phyloP scores from a whole-genome alignment of 1,140 invertebrate species.

The Anoplolepis gracilipes region DNA sequence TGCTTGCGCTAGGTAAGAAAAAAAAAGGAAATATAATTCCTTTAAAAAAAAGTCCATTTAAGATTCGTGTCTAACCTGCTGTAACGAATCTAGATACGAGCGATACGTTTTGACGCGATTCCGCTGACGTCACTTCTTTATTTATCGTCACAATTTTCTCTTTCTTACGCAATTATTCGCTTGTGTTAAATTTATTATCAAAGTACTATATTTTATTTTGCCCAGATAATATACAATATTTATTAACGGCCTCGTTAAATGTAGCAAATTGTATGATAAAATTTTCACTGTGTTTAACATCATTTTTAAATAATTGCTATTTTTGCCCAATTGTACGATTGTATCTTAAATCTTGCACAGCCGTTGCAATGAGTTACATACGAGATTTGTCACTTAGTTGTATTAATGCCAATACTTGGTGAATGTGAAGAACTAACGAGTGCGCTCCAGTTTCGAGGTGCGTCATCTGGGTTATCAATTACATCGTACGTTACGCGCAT shows the following conservation, averaged over 20 bases:
- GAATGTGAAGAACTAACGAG: constrained; percentile 70
- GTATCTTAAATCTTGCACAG: neutral
- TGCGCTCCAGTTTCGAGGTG: constrained; percentile 67
- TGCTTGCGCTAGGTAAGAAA: neutral
- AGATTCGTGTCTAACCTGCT: neutral
- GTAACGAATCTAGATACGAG: neutral
- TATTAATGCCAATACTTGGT: constrained; percentile 58
- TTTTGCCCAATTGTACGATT: neutral
- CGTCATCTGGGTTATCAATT: constrained; percentile 76
- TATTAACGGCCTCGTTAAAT: neutral
- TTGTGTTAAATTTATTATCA: neutral
- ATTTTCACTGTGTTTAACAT: neutral
- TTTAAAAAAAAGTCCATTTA: neutral
- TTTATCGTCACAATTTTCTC: neutral
- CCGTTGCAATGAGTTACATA: constrained; percentile 26
- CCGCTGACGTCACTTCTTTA: neutral
- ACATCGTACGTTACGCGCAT: constrained; percentile 66
- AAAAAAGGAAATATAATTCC: neutral
- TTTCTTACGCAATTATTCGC: neutral
- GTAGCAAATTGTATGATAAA: neutral
- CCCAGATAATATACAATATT: neutral
- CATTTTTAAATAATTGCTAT: neutral
- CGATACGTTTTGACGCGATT: neutral
- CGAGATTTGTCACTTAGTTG: neutral
- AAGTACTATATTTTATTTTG: neutral